Conservation (phyloP, 2,888 invertebrate species). For the Scelioninae gen. 2 region DNA sequence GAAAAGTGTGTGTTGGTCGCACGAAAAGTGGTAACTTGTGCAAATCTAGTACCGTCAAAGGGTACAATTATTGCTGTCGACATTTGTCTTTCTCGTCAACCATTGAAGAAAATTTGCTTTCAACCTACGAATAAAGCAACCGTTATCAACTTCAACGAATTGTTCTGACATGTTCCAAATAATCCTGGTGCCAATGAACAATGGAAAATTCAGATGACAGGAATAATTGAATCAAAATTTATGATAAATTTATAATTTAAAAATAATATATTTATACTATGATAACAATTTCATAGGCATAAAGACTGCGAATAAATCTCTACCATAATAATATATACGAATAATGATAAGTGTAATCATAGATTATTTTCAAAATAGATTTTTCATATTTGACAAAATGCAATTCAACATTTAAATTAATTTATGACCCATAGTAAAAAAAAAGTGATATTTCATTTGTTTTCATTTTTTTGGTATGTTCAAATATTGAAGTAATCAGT, state of each 20-base stretch:
- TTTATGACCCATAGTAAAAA: too few relatives aligned
- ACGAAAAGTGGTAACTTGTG: conserved; percentile 27
- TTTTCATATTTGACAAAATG: too few relatives aligned
- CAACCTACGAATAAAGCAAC: conserved; percentile 7
- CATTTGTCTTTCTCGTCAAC: conserved; percentile 12
- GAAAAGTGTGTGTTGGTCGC: conserved; percentile 8
- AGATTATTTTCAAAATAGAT: too few relatives aligned
- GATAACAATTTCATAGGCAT: not conserved
- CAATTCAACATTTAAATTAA: too few relatives aligned
- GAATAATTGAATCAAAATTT: not conserved
- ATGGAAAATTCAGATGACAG: not conserved
- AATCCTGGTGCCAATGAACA: conserved; percentile 2
- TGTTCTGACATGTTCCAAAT: not conserved
- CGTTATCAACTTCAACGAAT: not conserved
- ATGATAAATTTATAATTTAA: not conserved
- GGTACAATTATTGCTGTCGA: conserved; percentile 22
- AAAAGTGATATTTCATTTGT: too few relatives aligned
- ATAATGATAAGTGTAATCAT: too few relatives aligned
- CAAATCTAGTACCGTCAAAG: conserved; percentile 25
- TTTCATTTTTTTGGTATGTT: too few relatives aligned
- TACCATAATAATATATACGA: too few relatives aligned
- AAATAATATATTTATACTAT: not conserved
- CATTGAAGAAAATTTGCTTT: not conserved
- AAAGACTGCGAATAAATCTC: not conserved
- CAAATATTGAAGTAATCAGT: too few relatives aligned